Base-by-base conservation (phyloP, 2,113 vertebrate species). In the Rhagologus leucostigma region DNA sequence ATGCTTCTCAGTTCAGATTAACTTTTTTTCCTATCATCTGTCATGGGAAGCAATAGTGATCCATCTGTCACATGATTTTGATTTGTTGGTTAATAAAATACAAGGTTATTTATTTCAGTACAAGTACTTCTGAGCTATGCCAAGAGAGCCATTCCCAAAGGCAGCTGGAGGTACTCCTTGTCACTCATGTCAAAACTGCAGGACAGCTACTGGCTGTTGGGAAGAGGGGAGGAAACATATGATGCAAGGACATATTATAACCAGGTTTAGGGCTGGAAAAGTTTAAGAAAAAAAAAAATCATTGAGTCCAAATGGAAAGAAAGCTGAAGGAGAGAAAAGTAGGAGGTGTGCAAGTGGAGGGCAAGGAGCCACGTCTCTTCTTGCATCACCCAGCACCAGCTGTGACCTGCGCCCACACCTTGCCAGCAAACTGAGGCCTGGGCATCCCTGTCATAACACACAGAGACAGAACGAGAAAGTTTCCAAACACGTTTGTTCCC, bases 141-240 rank as follows among this genome's bases (percentile, higher is more conserved):
- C 80, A 74, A 1, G 2, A 74, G 68, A 88, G 77, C 46, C 42
- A 26, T 57, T 86, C 79, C 75, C 67, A 69, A 77, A 80, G 0
- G 55, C 83, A 95, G 71, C 55, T 88, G 92, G 56, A 82, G 15
- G 33, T 59, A 41, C 26, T 91, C n/a, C 56, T 87, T 63, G 35
- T 29, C 9, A 4, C 60, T 67, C 64, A 22, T 0, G 0, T 19
- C 49, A 41, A 35, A 19, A 18, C 63, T n/a, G 16, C n/a, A 42
- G 64, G 44, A 53, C 17, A n/a, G 53, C 57, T 37, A 32, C 26
- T 11, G 64, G 24, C 59, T 87, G 22, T 5, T 62, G 80, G 71
- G 37, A 83, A 52, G 22, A 68, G 6, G 4, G 27, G 7, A 89
- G 35, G 15, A 17, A 67, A 68, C 57, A 76, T 8, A 35, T 2